Conservation (phyloP, 1,140 invertebrate genomes). For the Eufriesea mexicana region DNA sequence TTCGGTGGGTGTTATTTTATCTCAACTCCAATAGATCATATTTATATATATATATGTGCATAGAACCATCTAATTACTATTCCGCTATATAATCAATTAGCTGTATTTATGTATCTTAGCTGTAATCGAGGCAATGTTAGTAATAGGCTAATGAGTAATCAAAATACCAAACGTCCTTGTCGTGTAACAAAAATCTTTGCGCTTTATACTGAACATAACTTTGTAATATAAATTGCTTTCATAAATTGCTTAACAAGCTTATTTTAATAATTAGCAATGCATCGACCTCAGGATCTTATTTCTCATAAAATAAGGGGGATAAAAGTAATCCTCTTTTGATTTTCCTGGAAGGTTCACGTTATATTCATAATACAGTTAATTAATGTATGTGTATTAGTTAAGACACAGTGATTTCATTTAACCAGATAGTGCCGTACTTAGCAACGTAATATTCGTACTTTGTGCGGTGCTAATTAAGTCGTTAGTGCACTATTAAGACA, state of each 20-base stretch:
- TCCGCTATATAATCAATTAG: slow-evolving; percentile 5
- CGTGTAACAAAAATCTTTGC: slow-evolving; percentile 10
- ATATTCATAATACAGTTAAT: background rate
- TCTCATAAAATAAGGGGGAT: slow-evolving; percentile 1
- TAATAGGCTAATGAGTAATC: slow-evolving; percentile 42
- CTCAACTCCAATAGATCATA: slow-evolving; percentile 28
- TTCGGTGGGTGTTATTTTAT: slow-evolving; percentile 35
- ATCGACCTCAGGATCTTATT: slow-evolving; percentile 9
- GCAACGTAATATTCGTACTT: background rate
- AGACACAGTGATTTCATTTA: slow-evolving; percentile 6
- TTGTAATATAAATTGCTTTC: slow-evolving; percentile 11
- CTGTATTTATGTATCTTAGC: slow-evolving; percentile 35
- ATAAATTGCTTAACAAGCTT: slow-evolving; percentile 4
- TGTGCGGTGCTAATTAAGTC: slow-evolving; percentile 6
- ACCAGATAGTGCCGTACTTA: background rate
- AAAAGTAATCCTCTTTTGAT: background rate
- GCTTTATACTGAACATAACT: background rate
- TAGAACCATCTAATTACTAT: slow-evolving; percentile 11
- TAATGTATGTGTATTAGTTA: background rate
- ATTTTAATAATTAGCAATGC: background rate
- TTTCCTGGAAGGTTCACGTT: no score
- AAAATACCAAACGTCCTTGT: slow-evolving; percentile 55
- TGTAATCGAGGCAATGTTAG: slow-evolving; percentile 19
- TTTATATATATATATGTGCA: slow-evolving; percentile 30
- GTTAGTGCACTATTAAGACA: slow-evolving; percentile 17